These are phyloP conservation scores for Lamprotornis superbus DNA, from an alignment of 2,113 vertebrate genomes.

Conservation along the genomic window DNA sequence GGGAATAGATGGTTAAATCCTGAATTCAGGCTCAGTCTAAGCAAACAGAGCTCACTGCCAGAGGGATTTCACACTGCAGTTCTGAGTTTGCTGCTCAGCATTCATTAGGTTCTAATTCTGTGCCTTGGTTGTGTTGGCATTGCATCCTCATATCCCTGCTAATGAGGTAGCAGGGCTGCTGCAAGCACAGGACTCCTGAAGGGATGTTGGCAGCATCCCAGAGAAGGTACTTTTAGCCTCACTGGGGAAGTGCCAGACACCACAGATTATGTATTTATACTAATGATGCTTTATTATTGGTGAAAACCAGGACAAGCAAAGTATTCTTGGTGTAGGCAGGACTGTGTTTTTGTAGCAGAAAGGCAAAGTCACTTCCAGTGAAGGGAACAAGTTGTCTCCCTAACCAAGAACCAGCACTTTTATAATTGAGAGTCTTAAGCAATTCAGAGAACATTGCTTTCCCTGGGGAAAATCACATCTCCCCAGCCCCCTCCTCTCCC, in stretches of 20 bases:
- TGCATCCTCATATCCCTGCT: neutral
- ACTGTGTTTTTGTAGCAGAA: neutral
- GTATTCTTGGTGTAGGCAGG: neutral
- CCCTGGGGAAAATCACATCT: neutral
- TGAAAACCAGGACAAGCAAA: neutral
- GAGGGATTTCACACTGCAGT: neutral
- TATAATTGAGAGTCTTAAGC: neutral
- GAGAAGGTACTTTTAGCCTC: neutral
- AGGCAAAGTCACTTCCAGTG: neutral
- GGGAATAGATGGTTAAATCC: neutral
- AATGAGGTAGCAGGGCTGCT: neutral
- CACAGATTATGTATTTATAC: neutral
- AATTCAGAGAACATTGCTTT: neutral
- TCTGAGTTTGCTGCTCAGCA: neutral
- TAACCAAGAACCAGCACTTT: neutral
- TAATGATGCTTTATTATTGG: neutral
- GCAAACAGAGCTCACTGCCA: neutral
- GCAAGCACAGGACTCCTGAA: neutral
- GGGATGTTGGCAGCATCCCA: neutral
- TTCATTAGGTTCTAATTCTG: conserved; percentile 1
- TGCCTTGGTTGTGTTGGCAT: neutral
- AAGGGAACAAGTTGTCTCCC: neutral
- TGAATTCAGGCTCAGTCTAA: neutral
- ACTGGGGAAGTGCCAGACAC: neutral
- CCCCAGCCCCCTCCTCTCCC: neutral